Percentiles rank a stretch among this genome's conserved stretches.
Conservation (phyloP, 1,140 invertebrate genomes). For the Calosoma granatense region DNA sequence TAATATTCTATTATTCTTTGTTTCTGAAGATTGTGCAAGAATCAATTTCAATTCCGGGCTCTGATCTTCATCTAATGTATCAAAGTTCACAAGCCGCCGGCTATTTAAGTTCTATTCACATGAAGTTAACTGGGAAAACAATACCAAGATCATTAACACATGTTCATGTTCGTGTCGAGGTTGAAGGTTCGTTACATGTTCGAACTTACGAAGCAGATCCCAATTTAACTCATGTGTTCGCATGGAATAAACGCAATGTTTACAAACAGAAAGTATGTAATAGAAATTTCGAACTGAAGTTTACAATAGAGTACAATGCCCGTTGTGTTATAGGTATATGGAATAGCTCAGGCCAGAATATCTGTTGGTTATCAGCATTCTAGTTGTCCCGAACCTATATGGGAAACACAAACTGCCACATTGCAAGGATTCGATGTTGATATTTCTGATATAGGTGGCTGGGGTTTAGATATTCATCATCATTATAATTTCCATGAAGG, state of each 20-base stretch:
- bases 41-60: conserved; percentile 84
- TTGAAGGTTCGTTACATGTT: conserved; percentile 84
- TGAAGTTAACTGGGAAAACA: conserved; percentile 73
- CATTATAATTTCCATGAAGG: conserved; percentile 97
- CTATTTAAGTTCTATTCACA: conserved; percentile 83
- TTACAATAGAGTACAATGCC: not conserved
- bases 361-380: conserved; percentile 92
- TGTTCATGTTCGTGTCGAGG: conserved; percentile 81
- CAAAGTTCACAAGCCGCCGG: conserved; percentile 85
- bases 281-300: not conserved
- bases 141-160: conserved; percentile 72
- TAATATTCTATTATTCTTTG: not conserved
- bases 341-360: conserved; percentile 73
- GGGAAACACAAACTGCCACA: conserved; percentile 88
- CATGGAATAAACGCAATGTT: conserved; percentile 95
- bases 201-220: conserved; percentile 93
- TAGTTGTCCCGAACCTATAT: conserved; percentile 74
- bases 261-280: conserved; percentile 83
- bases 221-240: conserved; percentile 87
- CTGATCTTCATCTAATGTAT: conserved; percentile 84
- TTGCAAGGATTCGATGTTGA: conserved; percentile 95
- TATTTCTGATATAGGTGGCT: conserved; percentile 92
- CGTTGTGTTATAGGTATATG: conserved; percentile 52
- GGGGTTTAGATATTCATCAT: conserved; percentile 96
- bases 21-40: conserved; percentile 82